A percentile compares a stretch with the other conserved stretches of the same genome.
Evolutionary conservation across 2,113 vertebrate genomes (phyloP).

Genomic region (Axis porcinus): DNA sequence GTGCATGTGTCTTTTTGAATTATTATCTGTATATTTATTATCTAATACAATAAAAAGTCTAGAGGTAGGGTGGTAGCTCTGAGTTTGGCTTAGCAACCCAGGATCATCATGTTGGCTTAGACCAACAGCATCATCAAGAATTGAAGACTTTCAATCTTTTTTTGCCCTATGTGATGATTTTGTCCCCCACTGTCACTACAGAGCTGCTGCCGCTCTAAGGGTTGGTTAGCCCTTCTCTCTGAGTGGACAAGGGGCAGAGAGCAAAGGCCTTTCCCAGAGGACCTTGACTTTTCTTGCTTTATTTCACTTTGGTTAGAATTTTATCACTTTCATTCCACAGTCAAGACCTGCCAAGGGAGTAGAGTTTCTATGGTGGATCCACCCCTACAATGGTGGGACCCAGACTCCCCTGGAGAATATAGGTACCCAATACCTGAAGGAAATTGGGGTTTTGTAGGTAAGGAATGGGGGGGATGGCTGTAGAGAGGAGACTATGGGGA

Average conservation of each 20-base stretch:
- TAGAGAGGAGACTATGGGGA: background rate
- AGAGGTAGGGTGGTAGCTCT: background rate
- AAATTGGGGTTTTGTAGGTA: background rate
- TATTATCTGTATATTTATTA: background rate
- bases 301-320: background rate
- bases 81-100: background rate
- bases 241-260: background rate
- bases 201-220: too few relatives aligned
- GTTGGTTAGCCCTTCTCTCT: background rate
- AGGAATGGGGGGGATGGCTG: background rate
- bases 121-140: background rate
- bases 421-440: background rate
- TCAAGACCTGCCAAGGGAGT: background rate
- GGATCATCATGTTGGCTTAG: background rate
- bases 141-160: background rate
- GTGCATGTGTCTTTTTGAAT: background rate
- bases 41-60: background rate
- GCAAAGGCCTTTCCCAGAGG: background rate
- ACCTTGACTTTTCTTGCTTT: background rate
- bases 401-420: background rate
- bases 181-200: fast-evolving
- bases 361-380: background rate
- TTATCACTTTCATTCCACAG: background rate
- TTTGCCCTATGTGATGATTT: too few relatives aligned
- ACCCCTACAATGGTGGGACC: background rate